Percentiles rank a stretch among this genome's conserved stretches.
Conservation (phyloP, 2,888 invertebrate genomes). For the Pseudococcus viburni region DNA sequence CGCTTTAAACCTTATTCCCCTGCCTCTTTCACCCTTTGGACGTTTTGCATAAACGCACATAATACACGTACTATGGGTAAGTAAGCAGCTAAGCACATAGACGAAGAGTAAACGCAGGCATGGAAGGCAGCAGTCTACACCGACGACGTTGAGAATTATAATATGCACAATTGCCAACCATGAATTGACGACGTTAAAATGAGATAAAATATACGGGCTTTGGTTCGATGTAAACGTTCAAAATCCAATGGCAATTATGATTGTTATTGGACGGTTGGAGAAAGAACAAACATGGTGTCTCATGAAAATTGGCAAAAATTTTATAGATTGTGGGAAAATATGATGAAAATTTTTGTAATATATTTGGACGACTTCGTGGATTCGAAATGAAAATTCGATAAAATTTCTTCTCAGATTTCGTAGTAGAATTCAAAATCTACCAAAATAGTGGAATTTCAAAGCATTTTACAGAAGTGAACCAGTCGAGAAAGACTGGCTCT, state of each 20-base stretch:
- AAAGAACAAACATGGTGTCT: not conserved
- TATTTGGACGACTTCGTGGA: no score
- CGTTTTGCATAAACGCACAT: conserved; percentile 9
- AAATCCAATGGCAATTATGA: not conserved
- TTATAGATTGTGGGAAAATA: no score
- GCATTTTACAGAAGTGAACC: no score
- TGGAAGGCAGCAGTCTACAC: not conserved
- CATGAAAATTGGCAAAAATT: not conserved
- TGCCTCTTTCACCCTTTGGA: not conserved
- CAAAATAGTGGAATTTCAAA: no score
- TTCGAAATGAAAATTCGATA: no score
- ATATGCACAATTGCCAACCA: not conserved
- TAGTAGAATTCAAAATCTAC: no score
- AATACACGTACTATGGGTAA: not conserved
- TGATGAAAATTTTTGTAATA: no score
- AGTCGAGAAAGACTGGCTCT: no score
- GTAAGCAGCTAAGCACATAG: not conserved
- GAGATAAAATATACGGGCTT: not conserved
- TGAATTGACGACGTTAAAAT: not conserved
- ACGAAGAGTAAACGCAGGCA: not conserved
- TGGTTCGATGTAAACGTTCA: not conserved
- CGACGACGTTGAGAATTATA: not conserved
- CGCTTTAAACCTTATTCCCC: not conserved
- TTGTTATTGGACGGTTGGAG: not conserved
- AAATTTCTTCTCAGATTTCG: no score